Evolutionary conservation across 2,888 invertebrate species (phyloP).

Genomic region (Agrochola litura): DNA sequence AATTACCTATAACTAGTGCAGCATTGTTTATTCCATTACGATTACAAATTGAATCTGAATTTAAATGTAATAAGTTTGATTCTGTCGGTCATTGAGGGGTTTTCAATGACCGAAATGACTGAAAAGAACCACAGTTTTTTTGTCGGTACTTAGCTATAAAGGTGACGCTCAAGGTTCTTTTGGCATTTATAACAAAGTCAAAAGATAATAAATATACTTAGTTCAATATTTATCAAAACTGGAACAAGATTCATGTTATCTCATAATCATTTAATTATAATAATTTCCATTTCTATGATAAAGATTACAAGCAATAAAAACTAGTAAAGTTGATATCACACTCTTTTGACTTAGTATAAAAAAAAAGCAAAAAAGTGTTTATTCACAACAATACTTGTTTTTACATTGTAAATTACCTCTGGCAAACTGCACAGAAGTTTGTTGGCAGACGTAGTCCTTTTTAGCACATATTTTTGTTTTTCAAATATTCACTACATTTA

Average conservation of each 20-base stretch:
- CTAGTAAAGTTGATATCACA: neutral
- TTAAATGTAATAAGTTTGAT: neutral
- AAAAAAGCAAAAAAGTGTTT: no score
- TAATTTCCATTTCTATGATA: no score
- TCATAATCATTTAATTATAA: no score
- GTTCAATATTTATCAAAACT: no score
- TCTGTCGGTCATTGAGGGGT: neutral
- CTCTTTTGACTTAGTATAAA: neutral
- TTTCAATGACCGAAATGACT: neutral
- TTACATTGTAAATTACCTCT: no score
- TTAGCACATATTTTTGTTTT: no score
- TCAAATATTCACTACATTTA: no score
- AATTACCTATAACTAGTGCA: conserved; percentile 34
- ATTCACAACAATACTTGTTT: no score
- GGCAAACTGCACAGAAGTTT: no score
- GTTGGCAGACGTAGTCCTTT: no score
- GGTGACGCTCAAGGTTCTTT: neutral
- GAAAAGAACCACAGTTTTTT: neutral
- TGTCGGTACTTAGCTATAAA: neutral
- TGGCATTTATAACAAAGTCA: neutral
- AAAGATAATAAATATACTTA: no score
- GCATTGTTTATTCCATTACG: conserved; percentile 21
- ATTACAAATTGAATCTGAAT: conserved; percentile 38
- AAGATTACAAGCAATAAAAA: neutral
- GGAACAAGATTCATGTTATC: no score